These are phyloP conservation scores for Muraenolepis orangiensis DNA, from an alignment of 2,797 vertebrate species.

Conservation along the genomic window DNA sequence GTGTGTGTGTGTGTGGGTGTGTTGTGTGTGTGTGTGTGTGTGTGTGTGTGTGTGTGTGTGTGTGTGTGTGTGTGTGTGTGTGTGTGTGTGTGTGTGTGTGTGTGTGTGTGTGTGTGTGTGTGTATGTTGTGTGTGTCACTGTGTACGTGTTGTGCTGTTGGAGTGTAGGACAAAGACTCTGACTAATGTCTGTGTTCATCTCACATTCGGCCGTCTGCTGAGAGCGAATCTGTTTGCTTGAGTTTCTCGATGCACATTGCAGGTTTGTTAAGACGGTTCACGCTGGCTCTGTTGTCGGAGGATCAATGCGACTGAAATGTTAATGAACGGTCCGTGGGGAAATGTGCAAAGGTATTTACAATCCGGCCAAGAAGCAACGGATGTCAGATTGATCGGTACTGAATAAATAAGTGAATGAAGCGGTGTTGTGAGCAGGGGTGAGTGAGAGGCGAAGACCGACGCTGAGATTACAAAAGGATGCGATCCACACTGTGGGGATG, in stretches of 20 bases:
- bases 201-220: not conserved
- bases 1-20: too few relatives aligned
- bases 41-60: not conserved
- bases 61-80: not conserved
- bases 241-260: constrained; percentile 19
- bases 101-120: not conserved
- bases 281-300: constrained; percentile 18
- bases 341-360: not conserved
- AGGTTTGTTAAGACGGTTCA: constrained; percentile 42
- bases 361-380: not conserved
- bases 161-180: not conserved
- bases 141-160: not conserved
- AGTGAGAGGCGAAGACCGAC: not conserved
- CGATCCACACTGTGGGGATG: not conserved
- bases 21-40: constrained; percentile 44
- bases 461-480: not conserved
- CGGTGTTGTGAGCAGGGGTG: not conserved
- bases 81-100: constrained; percentile 40
- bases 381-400: not conserved
- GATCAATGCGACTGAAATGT: constrained; percentile 16
- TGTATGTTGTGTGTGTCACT: not conserved
- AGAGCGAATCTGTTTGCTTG: constrained; percentile 10
- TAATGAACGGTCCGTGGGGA: not conserved
- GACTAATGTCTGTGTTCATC: not conserved
- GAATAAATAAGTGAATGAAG: not conserved